These are phyloP conservation scores for Bombyx mandarina DNA, from an alignment of 1,140 invertebrate species.

Conservation along the genomic window DNA sequence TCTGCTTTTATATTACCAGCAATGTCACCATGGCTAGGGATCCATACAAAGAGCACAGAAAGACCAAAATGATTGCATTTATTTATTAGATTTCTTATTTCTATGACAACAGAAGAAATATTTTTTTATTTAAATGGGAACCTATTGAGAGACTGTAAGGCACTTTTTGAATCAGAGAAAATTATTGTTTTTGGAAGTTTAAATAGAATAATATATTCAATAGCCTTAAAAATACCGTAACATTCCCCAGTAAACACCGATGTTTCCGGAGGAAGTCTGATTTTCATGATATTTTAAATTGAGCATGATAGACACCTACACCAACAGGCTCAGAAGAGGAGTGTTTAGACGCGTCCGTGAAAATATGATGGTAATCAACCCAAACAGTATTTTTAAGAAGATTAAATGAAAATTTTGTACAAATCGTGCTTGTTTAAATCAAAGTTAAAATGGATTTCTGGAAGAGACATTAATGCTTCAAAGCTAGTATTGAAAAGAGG, in stretches of 20 bases:
- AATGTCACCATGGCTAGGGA: too few relatives aligned
- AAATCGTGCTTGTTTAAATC: too few relatives aligned
- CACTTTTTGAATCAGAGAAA: slow-evolving; percentile 10
- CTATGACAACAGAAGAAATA: too few relatives aligned
- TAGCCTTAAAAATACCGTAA: slow-evolving; percentile 11
- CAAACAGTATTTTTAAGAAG: neutral
- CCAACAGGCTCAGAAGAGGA: slow-evolving; percentile 4
- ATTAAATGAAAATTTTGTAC: too few relatives aligned
- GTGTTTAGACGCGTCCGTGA: slow-evolving; percentile 13
- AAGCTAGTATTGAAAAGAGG: too few relatives aligned
- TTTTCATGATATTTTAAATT: slow-evolving; percentile 9
- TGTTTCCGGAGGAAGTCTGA: slow-evolving; percentile 10
- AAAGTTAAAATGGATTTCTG: too few relatives aligned
- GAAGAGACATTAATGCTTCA: too few relatives aligned
- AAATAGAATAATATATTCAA: slow-evolving; percentile 9
- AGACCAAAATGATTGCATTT: too few relatives aligned
- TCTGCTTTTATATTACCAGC: too few relatives aligned
- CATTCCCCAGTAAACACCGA: slow-evolving; percentile 12
- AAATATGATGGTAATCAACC: slow-evolving; percentile 6
- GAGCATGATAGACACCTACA: slow-evolving; percentile 9
- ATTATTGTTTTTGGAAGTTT: slow-evolving; percentile 10
- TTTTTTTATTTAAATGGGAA: slow-evolving; percentile 9
- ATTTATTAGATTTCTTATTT: too few relatives aligned
- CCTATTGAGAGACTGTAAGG: slow-evolving; percentile 6
- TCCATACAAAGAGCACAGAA: too few relatives aligned